phyloP scores from a whole-genome alignment of 2,113 vertebrate species.

The Hydropotes inermis region DNA sequence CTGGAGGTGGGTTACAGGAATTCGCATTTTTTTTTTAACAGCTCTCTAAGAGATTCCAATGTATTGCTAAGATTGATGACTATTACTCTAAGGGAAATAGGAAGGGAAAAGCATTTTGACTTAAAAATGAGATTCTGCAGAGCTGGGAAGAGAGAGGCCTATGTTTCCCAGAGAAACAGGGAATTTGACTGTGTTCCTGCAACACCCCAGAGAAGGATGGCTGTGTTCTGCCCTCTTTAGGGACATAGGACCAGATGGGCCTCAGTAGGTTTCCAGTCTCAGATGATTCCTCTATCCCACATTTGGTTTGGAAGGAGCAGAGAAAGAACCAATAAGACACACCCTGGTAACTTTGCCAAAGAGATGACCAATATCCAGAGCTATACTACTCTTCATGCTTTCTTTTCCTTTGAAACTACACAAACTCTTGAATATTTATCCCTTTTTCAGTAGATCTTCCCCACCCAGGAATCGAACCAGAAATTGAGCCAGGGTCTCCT shows the following conservation, averaged over 20 bases:
- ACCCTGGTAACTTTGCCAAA: neutral
- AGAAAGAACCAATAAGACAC: neutral
- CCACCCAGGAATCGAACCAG: neutral
- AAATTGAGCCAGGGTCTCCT: neutral
- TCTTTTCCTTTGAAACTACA: neutral
- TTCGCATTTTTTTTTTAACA: neutral
- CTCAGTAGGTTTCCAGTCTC: neutral
- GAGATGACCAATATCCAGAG: neutral
- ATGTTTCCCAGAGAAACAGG: neutral
- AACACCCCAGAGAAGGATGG: neutral
- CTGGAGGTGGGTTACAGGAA: neutral
- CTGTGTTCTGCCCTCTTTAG: neutral
- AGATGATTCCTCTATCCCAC: neutral
- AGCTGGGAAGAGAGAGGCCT: neutral
- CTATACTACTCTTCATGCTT: rapidly evolving
- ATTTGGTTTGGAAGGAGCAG: neutral
- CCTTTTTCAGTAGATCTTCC: neutral
- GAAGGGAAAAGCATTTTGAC: neutral
- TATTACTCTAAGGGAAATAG: neutral
- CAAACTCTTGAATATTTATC: neutral
- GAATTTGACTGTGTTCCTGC: neutral
- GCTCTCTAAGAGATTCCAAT: neutral
- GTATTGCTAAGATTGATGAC: neutral
- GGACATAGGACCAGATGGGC: neutral
- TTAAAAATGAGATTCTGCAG: neutral